Conservation (phyloP, 2,888 invertebrate genomes). For the Pteria penguin region DNA sequence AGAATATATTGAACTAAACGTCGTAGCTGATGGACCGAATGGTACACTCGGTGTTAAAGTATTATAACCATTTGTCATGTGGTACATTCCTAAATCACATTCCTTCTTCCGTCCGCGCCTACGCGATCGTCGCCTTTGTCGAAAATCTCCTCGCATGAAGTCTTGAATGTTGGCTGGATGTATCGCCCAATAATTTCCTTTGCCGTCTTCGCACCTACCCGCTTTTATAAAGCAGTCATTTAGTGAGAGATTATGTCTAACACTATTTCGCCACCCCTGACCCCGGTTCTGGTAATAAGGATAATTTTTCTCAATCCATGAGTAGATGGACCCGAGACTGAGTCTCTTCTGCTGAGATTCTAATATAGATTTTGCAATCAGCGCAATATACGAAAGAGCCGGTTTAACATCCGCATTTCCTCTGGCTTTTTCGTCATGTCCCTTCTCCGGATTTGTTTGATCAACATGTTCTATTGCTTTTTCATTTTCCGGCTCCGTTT, state of each 20-base stretch:
- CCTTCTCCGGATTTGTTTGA: constrained; percentile 45
- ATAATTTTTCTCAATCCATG: constrained; percentile 77
- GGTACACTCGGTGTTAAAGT: constrained; percentile 60
- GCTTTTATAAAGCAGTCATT: constrained; percentile 79
- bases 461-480: constrained; percentile 47
- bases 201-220: constrained; percentile 75
- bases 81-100: constrained; percentile 71
- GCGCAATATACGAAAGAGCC: constrained; percentile 77
- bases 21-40: constrained; percentile 59
- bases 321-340: constrained; percentile 78
- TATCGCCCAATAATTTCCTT: constrained; percentile 78
- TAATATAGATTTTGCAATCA: constrained; percentile 78
- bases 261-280: constrained; percentile 78
- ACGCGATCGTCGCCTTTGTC: constrained; percentile 72
- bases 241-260: constrained; percentile 77
- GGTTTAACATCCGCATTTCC: constrained; percentile 73
- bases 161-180: constrained; percentile 77
- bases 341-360: constrained; percentile 73
- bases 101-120: constrained; percentile 73
- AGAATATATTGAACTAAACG: constrained; percentile 68
- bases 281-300: constrained; percentile 76
- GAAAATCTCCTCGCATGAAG: constrained; percentile 76
- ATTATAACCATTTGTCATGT: constrained; percentile 65
- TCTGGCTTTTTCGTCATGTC: constrained; percentile 56
- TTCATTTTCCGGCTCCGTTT: constrained; percentile 35